Conservation (phyloP, 2,888 invertebrate genomes). For the Drepanosiphum platanoidis region DNA sequence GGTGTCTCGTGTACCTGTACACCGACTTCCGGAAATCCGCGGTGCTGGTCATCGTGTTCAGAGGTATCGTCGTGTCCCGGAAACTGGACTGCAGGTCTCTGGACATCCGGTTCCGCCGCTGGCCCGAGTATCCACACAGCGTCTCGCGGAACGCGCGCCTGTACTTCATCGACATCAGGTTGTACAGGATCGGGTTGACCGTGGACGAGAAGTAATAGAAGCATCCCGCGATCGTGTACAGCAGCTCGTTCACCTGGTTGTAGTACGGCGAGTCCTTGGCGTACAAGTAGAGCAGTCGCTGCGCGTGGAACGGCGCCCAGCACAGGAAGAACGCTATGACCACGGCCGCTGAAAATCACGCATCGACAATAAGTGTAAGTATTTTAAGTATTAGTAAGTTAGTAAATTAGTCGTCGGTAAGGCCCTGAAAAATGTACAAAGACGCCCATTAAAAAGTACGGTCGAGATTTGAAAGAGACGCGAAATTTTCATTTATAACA, state of each 20-base stretch:
- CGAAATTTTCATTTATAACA: too few relatives aligned
- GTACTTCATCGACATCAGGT: conserved; percentile 82
- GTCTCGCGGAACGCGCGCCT: conserved; percentile 80
- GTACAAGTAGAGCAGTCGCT: conserved; percentile 85
- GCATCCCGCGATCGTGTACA: conserved; percentile 82
- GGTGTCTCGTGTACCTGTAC: conserved; percentile 17
- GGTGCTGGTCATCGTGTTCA: conserved; percentile 59
- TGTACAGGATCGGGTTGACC: conserved; percentile 87
- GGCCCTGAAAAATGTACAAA: too few relatives aligned
- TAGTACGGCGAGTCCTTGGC: conserved; percentile 74
- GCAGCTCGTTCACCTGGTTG: conserved; percentile 78
- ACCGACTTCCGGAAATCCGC: conserved; percentile 55
- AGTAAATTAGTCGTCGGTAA: too few relatives aligned
- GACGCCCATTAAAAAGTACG: too few relatives aligned
- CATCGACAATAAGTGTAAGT: too few relatives aligned
- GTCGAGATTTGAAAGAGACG: too few relatives aligned
- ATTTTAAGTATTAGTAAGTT: too few relatives aligned
- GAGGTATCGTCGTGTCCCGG: conserved; percentile 72
- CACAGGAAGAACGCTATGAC: conserved; percentile 93
- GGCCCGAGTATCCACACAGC: conserved; percentile 72
- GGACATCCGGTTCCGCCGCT: conserved; percentile 66
- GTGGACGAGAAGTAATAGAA: conserved; percentile 86
- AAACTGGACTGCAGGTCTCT: conserved; percentile 70
- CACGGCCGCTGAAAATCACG: conserved; percentile 82
- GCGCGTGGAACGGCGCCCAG: conserved; percentile 96